Evolutionary conservation across 2,113 vertebrate genomes (phyloP).

Genomic region (Artemisiospiza belli): DNA sequence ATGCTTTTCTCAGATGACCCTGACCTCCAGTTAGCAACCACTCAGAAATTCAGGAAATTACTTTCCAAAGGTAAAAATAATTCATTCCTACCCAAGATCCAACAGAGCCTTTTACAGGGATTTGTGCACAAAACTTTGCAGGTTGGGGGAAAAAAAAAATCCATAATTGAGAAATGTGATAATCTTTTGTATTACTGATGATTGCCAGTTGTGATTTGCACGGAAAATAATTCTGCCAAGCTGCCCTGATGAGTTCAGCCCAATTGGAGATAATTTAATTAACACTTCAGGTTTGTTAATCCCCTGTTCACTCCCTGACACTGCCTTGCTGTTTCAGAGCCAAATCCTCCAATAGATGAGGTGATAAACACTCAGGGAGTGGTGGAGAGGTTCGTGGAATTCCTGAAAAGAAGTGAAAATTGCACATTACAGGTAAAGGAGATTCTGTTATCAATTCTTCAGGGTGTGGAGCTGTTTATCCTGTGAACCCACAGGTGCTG

Average conservation of each 20-base stretch:
- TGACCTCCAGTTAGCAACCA: slow-evolving; percentile 91
- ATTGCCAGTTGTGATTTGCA: neutral
- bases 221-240: neutral
- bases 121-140: neutral
- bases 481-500: neutral
- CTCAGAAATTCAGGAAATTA: slow-evolving; percentile 96
- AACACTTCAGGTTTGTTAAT: neutral
- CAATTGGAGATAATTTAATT: neutral
- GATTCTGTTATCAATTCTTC: neutral
- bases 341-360: slow-evolving; percentile 97
- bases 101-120: neutral
- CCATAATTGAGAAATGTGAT: neutral
- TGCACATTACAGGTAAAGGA: slow-evolving; percentile 92
- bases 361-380: slow-evolving; percentile 94
- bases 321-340: slow-evolving; percentile 79
- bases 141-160: neutral
- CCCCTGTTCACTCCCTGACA: neutral
- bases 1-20: slow-evolving; percentile 97
- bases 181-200: neutral
- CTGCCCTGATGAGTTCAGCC: neutral
- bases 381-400: slow-evolving; percentile 94
- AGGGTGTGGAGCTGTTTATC: neutral
- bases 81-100: neutral
- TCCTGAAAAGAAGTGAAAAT: slow-evolving; percentile 92
- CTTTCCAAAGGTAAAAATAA: slow-evolving; percentile 91